Percentiles rank a stretch among this genome's conserved stretches.
These are phyloP conservation scores for Campopleginae sp. DNA, from an alignment of 2,888 invertebrate species.

Conservation along the genomic window DNA sequence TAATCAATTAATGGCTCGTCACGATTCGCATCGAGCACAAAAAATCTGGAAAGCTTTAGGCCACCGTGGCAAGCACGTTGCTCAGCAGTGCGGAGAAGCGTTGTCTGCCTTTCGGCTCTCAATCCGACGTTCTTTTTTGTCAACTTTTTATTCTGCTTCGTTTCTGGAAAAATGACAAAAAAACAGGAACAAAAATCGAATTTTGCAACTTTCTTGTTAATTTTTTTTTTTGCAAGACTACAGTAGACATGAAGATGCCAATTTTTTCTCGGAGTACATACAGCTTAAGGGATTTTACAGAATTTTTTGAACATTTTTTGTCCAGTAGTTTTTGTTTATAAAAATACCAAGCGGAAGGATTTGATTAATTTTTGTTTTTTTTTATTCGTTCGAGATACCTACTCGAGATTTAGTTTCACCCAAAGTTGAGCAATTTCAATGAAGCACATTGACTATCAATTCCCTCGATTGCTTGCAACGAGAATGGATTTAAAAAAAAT, in stretches of 20 bases:
- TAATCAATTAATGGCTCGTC: background rate
- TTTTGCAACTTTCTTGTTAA: background rate
- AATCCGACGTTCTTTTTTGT: background rate
- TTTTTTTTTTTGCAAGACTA: background rate
- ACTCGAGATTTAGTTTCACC: background rate
- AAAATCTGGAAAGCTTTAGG: background rate
- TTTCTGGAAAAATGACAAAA: background rate
- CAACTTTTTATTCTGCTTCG: background rate
- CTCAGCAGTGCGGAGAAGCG: background rate
- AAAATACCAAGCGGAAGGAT: background rate
- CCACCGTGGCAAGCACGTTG: background rate
- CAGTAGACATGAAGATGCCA: background rate
- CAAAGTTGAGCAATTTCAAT: conserved; percentile 8
- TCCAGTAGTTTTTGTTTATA: background rate
- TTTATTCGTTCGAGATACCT: background rate
- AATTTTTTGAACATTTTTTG: background rate
- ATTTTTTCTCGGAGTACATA: background rate
- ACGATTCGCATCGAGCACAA: background rate
- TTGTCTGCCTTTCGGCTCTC: background rate
- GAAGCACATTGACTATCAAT: background rate
- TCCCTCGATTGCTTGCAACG: background rate
- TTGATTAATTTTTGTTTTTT: background rate
- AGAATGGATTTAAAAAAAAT: background rate
- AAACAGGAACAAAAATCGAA: background rate
- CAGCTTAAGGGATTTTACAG: background rate